Evolutionary conservation across 2,113 vertebrate species (phyloP).

Genomic region (Ibidorhyncha struthersii): DNA sequence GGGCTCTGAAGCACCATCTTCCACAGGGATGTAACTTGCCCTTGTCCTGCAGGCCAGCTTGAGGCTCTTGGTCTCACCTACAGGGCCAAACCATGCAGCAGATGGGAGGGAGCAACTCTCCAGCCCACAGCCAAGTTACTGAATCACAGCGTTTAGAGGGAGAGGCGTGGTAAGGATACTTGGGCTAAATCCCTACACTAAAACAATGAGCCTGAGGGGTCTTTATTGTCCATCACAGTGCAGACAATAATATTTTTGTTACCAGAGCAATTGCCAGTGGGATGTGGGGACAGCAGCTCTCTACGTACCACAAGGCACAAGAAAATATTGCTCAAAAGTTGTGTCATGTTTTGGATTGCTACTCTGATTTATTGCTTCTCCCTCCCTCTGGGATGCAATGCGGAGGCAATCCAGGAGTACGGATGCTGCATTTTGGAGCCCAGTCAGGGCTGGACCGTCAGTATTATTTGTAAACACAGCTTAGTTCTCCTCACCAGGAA

Average conservation of each 20-base stretch:
- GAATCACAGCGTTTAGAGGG: slow-evolving; percentile 36
- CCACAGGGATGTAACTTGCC: background rate
- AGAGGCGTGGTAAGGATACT: slow-evolving; percentile 21
- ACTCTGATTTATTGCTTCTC: slow-evolving; percentile 56
- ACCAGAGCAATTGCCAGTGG: slow-evolving; percentile 53
- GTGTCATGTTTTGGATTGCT: slow-evolving; percentile 62
- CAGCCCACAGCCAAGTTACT: slow-evolving; percentile 13
- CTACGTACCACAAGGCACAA: slow-evolving; percentile 34
- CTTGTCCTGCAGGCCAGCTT: background rate
- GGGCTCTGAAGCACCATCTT: background rate
- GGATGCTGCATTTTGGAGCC: slow-evolving; percentile 42
- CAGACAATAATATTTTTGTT: slow-evolving; percentile 74
- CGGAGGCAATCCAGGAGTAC: slow-evolving; percentile 46
- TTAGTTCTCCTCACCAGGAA: slow-evolving; percentile 9
- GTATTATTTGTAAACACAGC: slow-evolving; percentile 59
- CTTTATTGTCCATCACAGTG: slow-evolving; percentile 39
- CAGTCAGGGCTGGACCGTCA: background rate
- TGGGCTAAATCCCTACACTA: background rate
- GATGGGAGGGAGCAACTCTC: background rate
- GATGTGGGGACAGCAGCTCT: slow-evolving; percentile 30
- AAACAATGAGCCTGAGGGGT: slow-evolving; percentile 56
- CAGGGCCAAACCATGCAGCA: background rate
- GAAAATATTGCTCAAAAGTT: slow-evolving; percentile 64
- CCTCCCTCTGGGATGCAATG: slow-evolving; percentile 20
- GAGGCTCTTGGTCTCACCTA: background rate